Evolutionary conservation across 2,113 vertebrate species (phyloP).

Genomic region (Cyanoderma ruficeps): DNA sequence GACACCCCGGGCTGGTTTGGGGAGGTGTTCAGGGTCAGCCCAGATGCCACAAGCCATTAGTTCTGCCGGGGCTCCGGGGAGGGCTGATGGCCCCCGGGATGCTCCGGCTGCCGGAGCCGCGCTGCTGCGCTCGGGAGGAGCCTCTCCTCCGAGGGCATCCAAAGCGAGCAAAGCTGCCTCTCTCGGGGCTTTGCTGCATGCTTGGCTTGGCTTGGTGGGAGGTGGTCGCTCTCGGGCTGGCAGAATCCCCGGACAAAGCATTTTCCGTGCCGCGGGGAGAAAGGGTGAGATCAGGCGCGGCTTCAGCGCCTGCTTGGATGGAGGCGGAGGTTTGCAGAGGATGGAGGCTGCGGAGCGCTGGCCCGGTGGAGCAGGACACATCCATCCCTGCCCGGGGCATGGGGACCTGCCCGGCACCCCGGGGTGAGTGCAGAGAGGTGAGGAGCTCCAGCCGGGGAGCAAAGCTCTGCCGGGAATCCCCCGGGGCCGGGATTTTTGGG

Average conservation of each 20-base stretch:
- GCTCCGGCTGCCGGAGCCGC: neutral
- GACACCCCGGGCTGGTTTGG: rapidly evolving
- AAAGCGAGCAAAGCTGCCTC: neutral
- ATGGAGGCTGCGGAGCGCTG: rapidly evolving
- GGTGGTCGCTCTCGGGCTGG: neutral
- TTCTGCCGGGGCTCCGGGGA: rapidly evolving
- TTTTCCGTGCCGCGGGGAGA: rapidly evolving
- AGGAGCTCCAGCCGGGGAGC: neutral
- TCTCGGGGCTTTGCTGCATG: neutral
- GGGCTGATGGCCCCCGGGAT: rapidly evolving
- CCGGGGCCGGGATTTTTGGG: neutral
- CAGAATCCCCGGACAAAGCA: neutral
- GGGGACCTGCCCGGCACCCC: neutral
- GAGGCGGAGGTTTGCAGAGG: neutral
- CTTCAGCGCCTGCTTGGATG: neutral
- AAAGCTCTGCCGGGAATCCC: neutral
- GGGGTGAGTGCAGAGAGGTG: rapidly evolving
- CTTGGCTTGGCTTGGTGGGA: neutral
- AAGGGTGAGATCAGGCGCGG: rapidly evolving
- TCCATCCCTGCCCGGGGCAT: rapidly evolving
- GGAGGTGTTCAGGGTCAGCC: neutral
- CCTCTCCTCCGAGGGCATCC: neutral
- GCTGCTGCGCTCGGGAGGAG: too few species aligned
- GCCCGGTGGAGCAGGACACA: neutral
- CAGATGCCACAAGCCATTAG: neutral